Percentiles rank a stretch among this genome's conserved stretches.
phyloP scores from a whole-genome alignment of 2,113 vertebrate genomes.

The Notarius lentiginosus region DNA sequence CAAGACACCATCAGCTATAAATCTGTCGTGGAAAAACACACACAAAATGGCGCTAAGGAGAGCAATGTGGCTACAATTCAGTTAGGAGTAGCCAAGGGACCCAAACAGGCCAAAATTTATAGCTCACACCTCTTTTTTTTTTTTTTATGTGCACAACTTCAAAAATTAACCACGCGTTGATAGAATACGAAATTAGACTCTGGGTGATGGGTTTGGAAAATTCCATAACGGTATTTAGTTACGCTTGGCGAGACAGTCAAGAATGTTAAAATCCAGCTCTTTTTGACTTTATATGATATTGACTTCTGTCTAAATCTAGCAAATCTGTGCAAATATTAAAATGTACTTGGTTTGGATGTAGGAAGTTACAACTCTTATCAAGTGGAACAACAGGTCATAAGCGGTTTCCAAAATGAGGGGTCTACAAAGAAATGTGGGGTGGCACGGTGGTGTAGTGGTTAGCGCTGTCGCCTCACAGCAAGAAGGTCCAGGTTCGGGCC shows the following conservation, averaged over 20 bases:
- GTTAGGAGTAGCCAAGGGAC: background rate
- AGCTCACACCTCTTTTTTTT: background rate
- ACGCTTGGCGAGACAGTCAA: too few relatives aligned
- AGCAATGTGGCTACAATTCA: background rate
- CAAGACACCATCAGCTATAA: background rate
- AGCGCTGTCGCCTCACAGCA: too few relatives aligned
- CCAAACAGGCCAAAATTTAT: background rate
- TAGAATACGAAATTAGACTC: background rate
- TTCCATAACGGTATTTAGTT: too few relatives aligned
- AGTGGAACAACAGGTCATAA: background rate
- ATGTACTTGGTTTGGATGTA: background rate
- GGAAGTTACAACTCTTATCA: background rate
- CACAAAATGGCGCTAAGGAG: background rate
- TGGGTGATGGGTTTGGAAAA: too few relatives aligned
- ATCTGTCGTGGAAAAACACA: background rate
- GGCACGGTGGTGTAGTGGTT: too few relatives aligned
- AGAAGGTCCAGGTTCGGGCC: too few relatives aligned
- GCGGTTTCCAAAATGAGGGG: background rate
- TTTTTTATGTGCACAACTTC: background rate
- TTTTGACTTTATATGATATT: too few relatives aligned
- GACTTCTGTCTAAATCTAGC: too few relatives aligned
- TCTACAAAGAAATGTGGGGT: background rate
- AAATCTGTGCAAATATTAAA: background rate
- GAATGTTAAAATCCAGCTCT: too few relatives aligned
- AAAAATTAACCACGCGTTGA: background rate